Base-by-base conservation (phyloP, 2,113 vertebrate genomes). In the Craseonycteris thonglongyai region DNA sequence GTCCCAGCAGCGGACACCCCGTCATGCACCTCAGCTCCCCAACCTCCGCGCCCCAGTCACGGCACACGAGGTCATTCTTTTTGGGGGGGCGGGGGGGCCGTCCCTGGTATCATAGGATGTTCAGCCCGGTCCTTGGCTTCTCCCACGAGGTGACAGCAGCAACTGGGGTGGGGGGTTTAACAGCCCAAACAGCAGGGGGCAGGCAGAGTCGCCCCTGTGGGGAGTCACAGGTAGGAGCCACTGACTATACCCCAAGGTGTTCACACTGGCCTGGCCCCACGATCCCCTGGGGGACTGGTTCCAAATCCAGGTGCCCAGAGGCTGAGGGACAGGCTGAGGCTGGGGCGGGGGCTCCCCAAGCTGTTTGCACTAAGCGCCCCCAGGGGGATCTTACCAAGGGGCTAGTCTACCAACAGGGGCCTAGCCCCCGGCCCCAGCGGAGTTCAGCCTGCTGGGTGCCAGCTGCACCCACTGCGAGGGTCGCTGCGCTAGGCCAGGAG, bases 11-110 rank as follows among this genome's bases (percentile, higher is more conserved):
- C 0, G 7, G 14, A 51, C 28, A 12, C 0, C 47, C 35, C 35
- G 22, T 63, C 38, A 0, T 5, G 6, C 14, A 35, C 16, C 82
- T 45, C 26, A 0, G n/a, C 30, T 13, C 38, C 63, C 47, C 68
- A 59, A 1, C 4, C 49, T 13, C 19, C 0, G 3, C n/a, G 1
- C 2, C 0, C 22, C 22, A 40, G 11, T 40, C 30, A 13, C 6
- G 12, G 13, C 6, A 16, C 15, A 49, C 42, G 6, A 28, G 2
- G 3, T 30, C 3, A 7, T 59, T 40, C 72, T 40, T 69, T 49
- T 59, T 30, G 4, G 7, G 24, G 2, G 30, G n/a, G 22, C 12
- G 8, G 3, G 42, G 3, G 42, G 1, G 24, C 21, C 7, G 10
- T 15, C 38, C 5, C 2, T 19, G 16, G 42, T 3, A 1, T 4